Evolutionary conservation across 2,797 vertebrate species (phyloP).

Genomic region (Urocyon cinereoargenteus): DNA sequence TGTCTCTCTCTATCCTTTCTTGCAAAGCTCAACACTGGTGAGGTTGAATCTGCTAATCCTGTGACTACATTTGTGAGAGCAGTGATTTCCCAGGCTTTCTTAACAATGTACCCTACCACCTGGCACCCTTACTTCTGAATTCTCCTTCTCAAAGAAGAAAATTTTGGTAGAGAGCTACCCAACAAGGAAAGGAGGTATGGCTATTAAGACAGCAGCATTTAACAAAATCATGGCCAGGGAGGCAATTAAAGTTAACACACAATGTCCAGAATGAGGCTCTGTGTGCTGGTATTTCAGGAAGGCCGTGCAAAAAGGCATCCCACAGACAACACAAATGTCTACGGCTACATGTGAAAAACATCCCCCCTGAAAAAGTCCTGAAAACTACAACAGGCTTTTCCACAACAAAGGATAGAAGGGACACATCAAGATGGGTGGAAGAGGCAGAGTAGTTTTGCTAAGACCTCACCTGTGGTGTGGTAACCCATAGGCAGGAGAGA

Average conservation of each 20-base stretch:
- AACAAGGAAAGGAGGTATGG: neutral
- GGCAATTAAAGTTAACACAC: constrained; percentile 86
- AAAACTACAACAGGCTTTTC: neutral
- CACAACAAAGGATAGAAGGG: neutral
- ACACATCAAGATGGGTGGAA: neutral
- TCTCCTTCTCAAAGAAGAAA: constrained; percentile 53
- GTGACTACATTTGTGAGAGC: neutral
- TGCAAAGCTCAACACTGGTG: neutral
- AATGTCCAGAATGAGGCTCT: constrained; percentile 90
- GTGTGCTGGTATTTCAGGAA: constrained; percentile 85
- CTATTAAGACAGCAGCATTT: constrained; percentile 79
- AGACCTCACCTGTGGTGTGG: neutral
- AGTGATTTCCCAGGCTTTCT: constrained; percentile 20
- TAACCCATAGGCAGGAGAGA: neutral
- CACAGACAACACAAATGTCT: neutral
- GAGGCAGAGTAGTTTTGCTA: neutral
- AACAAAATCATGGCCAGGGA: constrained; percentile 92
- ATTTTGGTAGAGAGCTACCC: constrained; percentile 21
- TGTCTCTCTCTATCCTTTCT: neutral
- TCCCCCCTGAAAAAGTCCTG: neutral
- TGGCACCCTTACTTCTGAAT: neutral
- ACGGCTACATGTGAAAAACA: neutral
- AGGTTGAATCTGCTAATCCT: neutral
- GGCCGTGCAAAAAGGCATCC: neutral
- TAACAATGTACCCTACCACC: neutral